Evolutionary conservation across 2,113 vertebrate genomes (phyloP), one percentile per base, ranked within the genome.

Genomic region (Triplophysa dalaica): DNA sequence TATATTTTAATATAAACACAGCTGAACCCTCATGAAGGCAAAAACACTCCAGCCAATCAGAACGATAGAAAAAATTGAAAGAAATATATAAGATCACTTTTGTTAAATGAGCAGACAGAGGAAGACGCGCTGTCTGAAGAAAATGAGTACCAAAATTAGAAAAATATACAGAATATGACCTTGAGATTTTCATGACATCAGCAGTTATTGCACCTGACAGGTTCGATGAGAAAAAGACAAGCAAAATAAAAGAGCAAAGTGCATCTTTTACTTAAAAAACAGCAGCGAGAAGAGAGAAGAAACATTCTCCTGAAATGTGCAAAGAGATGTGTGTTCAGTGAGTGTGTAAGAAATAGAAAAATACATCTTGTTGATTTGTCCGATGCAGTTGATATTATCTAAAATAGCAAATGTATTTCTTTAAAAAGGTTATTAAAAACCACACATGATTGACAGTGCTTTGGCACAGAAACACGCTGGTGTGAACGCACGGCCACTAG

Each of bases 321-420:
- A 48, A 75, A 75, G 16, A 61, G 58, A 19, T 24, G 56, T 12
- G 43, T 12, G 43, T 45, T 45, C 43, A 45, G 54, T n/a, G 21
- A 43, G 29, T 33, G 38, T 19, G 11, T 70, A 26, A 75, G 16
- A 48, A 50, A 43, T 75, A 75, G 58, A 75, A 75, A 75, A 75
- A 75, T 75, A 75, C 41, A 75, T 63, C 72, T 75, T n/a, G 70
- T 74, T 43, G 72, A 75, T 75, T 63, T 75, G 72, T 75, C 72
- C 2, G 21, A 63, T 63, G 72, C 72, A 63, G 41, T 63, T 16
- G 72, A 63, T 75, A 8, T 26, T 26, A 75, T 75, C 38, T 43
- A 75, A 75, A 75, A 75, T 75, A 75, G 26, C 12, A 70, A 26
- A 52, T 33, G 17, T n/a, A 75, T 21, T 48, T 56, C 33, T 58